Evolutionary conservation across 2,888 invertebrate species (phyloP).

Genomic region (Hermaeophaga mercurialis): DNA sequence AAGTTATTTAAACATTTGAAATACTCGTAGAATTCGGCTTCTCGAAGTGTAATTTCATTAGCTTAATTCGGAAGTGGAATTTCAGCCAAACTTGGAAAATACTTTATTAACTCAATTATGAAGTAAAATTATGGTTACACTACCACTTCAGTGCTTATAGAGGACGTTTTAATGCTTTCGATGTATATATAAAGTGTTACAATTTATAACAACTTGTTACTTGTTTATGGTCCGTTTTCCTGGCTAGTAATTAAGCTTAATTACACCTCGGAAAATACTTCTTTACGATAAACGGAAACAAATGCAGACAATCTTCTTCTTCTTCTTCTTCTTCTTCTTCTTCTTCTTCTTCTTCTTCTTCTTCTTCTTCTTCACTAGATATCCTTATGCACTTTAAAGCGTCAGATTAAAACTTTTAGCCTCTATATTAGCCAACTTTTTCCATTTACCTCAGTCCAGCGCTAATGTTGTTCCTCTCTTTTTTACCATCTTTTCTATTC

Average conservation of each 20-base stretch:
- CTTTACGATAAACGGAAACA: too few relatives aligned
- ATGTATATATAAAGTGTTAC: conserved; percentile 18
- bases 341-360: too few relatives aligned
- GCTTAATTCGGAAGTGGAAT: conserved; percentile 25
- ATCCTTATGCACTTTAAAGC: too few relatives aligned
- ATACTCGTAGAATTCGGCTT: conserved; percentile 22
- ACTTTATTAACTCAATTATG: conserved; percentile 30
- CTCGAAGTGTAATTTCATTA: conserved; percentile 25
- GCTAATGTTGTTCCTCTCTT: too few relatives aligned
- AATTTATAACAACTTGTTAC: conserved; percentile 4
- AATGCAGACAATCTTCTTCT: too few relatives aligned
- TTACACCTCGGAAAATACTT: too few relatives aligned
- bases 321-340: too few relatives aligned
- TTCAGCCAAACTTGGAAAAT: conserved; percentile 26
- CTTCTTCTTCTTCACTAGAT: too few relatives aligned
- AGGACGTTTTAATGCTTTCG: conserved; percentile 15
- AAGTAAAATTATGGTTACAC: conserved; percentile 19
- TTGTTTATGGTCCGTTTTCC: neutral
- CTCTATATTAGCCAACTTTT: too few relatives aligned
- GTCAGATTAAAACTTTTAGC: too few relatives aligned
- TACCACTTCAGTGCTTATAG: conserved; percentile 11
- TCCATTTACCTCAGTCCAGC: too few relatives aligned
- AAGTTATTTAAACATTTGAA: conserved; percentile 31
- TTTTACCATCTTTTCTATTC: too few relatives aligned
- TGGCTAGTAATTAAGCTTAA: neutral